These are phyloP conservation scores for Trichechus manatus DNA, from an alignment of 2,113 vertebrate genomes.

Conservation along the genomic window DNA sequence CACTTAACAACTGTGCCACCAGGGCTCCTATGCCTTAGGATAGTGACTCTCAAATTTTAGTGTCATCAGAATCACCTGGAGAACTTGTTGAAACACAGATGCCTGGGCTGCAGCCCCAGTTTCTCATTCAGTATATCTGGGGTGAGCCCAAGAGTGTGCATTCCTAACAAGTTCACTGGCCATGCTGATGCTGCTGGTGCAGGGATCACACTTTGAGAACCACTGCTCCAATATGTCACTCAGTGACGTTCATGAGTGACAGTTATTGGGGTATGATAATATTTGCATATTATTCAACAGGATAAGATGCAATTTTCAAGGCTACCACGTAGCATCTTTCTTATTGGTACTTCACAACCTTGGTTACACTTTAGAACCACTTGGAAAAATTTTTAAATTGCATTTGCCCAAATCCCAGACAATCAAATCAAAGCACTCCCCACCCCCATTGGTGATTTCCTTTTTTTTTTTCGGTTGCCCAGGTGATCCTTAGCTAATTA, in stretches of 20 bases:
- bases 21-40: neutral
- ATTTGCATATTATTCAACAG: neutral
- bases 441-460: neutral
- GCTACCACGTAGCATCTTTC: neutral
- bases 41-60: neutral
- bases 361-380: neutral
- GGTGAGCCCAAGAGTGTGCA: neutral
- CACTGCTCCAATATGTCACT: neutral
- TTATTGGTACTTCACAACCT: neutral
- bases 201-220: neutral
- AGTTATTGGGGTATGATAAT: neutral
- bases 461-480: neutral
- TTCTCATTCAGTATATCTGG: neutral
- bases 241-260: neutral
- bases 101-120: neutral
- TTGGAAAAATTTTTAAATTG: neutral
- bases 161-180: neutral
- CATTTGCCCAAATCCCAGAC: neutral
- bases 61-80: neutral
- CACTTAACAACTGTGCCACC: too few relatives aligned
- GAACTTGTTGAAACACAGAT: neutral
- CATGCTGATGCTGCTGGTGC: neutral
- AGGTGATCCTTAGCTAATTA: slow-evolving; percentile 24
- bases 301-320: neutral
- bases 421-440: neutral